Evolutionary conservation across 2,888 invertebrate species (phyloP).

Genomic region (Fragum fragum): DNA sequence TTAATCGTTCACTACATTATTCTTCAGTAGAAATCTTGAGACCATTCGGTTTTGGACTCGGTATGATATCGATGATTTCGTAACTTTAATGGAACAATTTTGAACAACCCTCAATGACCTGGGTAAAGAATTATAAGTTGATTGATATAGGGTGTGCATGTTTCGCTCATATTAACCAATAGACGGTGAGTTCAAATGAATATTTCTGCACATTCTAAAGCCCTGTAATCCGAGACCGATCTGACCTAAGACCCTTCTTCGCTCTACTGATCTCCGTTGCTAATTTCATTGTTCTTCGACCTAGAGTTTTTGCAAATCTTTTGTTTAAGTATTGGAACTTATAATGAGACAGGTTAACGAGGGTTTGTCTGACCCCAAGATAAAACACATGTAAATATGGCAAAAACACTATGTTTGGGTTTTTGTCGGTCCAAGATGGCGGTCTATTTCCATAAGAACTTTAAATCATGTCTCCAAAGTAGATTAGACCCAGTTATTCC

Average conservation of each 20-base stretch:
- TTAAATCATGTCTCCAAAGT: no score
- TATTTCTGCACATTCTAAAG: constrained; percentile 69
- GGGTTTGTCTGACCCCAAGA: constrained; percentile 4
- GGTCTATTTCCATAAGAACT: not conserved
- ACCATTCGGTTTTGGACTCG: no score
- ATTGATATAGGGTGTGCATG: constrained; percentile 67
- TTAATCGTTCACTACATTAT: no score
- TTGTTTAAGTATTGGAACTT: constrained; percentile 16
- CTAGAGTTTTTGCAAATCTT: constrained; percentile 32
- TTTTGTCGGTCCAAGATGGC: not conserved
- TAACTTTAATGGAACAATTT: not conserved
- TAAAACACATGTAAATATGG: constrained; percentile 14
- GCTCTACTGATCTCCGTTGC: constrained; percentile 50
- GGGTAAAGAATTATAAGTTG: constrained; percentile 33
- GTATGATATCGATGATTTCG: no score
- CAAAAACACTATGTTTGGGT: not conserved
- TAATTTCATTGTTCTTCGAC: constrained; percentile 52
- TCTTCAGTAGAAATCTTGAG: no score
- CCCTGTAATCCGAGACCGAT: constrained; percentile 47
- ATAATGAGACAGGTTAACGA: constrained; percentile 24
- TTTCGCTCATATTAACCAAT: constrained; percentile 59
- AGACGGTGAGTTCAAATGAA: constrained; percentile 56
- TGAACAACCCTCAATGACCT: constrained; percentile 8
- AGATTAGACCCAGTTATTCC: no score
- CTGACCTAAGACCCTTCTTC: constrained; percentile 46